Base-by-base conservation (phyloP, 2,113 vertebrate species). In the Pleuronectes platessa region DNA sequence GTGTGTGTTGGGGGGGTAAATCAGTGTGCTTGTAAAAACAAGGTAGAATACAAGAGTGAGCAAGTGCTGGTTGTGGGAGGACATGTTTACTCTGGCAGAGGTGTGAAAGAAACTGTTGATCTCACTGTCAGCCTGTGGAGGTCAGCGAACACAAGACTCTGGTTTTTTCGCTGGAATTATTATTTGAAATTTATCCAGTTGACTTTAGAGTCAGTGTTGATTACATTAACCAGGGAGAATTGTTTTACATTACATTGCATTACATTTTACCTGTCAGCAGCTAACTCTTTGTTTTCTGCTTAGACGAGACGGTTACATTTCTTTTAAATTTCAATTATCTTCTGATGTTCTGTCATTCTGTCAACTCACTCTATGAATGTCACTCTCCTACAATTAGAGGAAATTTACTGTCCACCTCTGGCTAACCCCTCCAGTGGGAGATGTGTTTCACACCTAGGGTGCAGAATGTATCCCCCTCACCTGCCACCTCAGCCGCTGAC, bases 371-470 rank as follows among this genome's bases (percentile, higher is more conserved):
- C 18, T 51, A 7, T 54, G 20, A 27, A 37, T 64, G 84, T 81
- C 84, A 71, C 11, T 73, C 11, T 73, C 20, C 68, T 56, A 84
- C 84, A 84, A 85, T 85, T 77, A 78, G 70, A 83, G 74, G 47
- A 84, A 80, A 86, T 90, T 83, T 88, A 86, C 76, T 81, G 82
- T 74, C 80, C 78, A 86, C 82, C 89, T 84, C 82, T 79, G 82
- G 70, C 54, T 85, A 82, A 91, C 88, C 90, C 61, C 77, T 85
- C 47, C 23, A 21, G 78, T n/a, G 49, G 71, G 84, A 87, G 88
- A 90, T 74, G 76, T 83, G 77, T 86, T 93, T 94, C 83, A 90
- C 91, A 91, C 92, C 83, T 49, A 61, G 18, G 86, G 88, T 93
- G 93, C 83, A 90, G 85, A 94, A 93, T 81, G 62, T 88, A 15